Conservation (phyloP, 2,888 invertebrate species). For the Machimus atricapillus region DNA sequence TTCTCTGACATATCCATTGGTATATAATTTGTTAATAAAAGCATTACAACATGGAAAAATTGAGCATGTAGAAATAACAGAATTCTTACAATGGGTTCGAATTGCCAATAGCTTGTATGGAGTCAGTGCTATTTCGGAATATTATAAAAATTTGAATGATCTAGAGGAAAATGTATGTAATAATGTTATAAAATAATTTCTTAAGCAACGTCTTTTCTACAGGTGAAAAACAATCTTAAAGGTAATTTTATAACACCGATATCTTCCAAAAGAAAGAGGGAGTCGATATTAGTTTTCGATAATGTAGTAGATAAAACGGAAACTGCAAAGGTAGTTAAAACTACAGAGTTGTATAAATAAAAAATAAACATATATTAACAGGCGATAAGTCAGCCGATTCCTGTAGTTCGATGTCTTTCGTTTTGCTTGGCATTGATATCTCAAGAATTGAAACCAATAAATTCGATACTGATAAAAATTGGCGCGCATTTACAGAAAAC, state of each 20-base stretch:
- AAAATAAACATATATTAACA: slow-evolving; percentile 41
- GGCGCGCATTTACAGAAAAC: slow-evolving; percentile 42
- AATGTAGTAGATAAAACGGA: slow-evolving; percentile 48
- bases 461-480: slow-evolving; percentile 51
- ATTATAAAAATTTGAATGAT: slow-evolving; percentile 51
- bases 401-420: slow-evolving; percentile 56
- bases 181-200: background rate
- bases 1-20: slow-evolving; percentile 56
- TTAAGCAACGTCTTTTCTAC: background rate
- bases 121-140: slow-evolving; percentile 51
- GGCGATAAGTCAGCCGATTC: slow-evolving; percentile 51
- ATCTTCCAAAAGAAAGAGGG: slow-evolving; percentile 49
- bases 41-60: slow-evolving; percentile 51
- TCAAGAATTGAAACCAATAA: slow-evolving; percentile 50
- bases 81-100: slow-evolving; percentile 56
- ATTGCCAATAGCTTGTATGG: slow-evolving; percentile 55
- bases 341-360: background rate
- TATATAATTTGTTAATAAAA: slow-evolving; percentile 54
- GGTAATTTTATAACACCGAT: background rate
- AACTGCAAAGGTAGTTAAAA: slow-evolving; percentile 49
- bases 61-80: slow-evolving; percentile 53
- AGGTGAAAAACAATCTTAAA: background rate
- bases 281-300: slow-evolving; percentile 60
- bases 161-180: slow-evolving; percentile 53
- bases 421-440: slow-evolving; percentile 54